A percentile compares a stretch with the other conserved stretches of the same genome.
phyloP scores from a whole-genome alignment of 37 sponge, comb jelly and placozoan species.

The Beroe forskalii region DNA sequence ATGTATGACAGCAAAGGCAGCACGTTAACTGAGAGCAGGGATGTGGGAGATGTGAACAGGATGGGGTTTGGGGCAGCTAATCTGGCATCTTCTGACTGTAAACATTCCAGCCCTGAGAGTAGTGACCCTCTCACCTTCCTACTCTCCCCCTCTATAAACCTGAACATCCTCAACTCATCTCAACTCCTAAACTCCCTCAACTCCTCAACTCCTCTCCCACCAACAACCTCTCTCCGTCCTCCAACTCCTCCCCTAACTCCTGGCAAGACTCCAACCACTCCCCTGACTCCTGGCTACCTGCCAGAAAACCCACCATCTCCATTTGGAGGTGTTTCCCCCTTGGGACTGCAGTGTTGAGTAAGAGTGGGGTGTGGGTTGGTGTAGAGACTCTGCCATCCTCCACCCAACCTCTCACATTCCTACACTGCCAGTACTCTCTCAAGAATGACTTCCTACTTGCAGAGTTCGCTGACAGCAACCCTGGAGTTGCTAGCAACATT shows the following conservation, averaged over 20 bases:
- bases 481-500: neutral
- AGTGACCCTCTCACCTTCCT: too few species aligned
- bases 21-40: too few species aligned
- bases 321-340: neutral
- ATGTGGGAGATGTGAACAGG: too few species aligned
- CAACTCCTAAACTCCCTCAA: too few species aligned
- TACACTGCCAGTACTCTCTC: neutral
- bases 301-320: neutral
- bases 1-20: too few species aligned
- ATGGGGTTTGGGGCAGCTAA: too few species aligned
- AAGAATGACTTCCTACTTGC: neutral
- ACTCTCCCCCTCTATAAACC: too few species aligned
- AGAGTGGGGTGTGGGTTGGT: neutral
- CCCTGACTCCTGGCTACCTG: neutral
- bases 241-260: neutral
- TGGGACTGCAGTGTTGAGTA: neutral
- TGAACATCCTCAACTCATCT: too few species aligned
- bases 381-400: neutral
- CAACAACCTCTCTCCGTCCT: too few species aligned
- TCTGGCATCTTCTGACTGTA: too few species aligned
- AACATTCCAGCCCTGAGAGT: too few species aligned
- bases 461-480: neutral
- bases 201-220: too few species aligned
- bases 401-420: neutral
- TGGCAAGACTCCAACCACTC: neutral